Base-by-base conservation (phyloP, 2,888 invertebrate genomes). In the Chrysolina haemoptera region DNA sequence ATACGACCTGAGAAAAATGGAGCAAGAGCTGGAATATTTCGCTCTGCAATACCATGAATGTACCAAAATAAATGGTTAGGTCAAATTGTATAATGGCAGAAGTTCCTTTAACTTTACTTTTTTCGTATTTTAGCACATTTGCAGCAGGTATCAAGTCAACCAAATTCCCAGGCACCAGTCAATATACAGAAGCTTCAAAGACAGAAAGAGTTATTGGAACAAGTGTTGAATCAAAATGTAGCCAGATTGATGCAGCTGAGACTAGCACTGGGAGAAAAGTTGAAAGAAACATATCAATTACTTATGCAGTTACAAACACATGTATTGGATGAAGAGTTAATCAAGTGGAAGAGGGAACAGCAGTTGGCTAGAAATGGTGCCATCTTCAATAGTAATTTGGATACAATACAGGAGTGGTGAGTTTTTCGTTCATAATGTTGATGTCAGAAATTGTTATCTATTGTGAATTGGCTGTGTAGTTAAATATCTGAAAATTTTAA, bases 321-420 rank as follows among this genome's bases (percentile, higher is more conserved):
- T 76, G 95, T 98, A 0, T 88, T 98, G 62, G 96, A 97, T 82
- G 95, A 95, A 64, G 97, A 98, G 86, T 90, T 98, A 0, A 96
- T 97, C 78, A 92, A 94, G 77, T 98, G 98, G 98, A 98, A 98
- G 85, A 91, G 97, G 65, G 95, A 96, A 78, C 98, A 98, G 85
- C 98, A 98, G 82, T 87, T 98, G 68, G 94, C 95, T 53, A 98
- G 98, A 11, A 98, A 98, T 88, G 98, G 98, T 0, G 95, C 95
- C 0, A 93, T 93, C 0, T 95, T 95, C 88, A 94, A 93, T 80
- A 94, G 94, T 71, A 96, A 95, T 86, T 89, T 98, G 74, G 97
- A 98, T 86, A 93, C 93, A 0, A 95, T 98, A 68, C 98, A 98
- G 86, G 94, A 95, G 85, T 98, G 98, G 94, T 93, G 88, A 84